Evolutionary conservation across 2,888 invertebrate genomes (phyloP), one percentile per base, ranked within the genome.

Genomic region (Drosophila quasianomalipes): DNA sequence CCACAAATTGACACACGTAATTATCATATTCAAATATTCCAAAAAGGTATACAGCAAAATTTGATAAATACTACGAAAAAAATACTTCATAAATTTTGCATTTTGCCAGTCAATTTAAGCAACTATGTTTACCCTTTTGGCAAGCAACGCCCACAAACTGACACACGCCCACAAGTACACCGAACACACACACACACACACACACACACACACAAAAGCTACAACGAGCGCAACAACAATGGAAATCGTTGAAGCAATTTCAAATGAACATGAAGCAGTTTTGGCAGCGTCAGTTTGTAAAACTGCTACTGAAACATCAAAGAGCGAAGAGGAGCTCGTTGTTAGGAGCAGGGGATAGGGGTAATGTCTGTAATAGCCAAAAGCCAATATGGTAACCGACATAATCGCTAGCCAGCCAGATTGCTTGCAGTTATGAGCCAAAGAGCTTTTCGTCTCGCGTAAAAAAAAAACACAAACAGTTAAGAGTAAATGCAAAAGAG

Each of bases 1-100:
- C 87, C 85, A 74, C 44, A 51, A 39, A 78, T 75, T 86, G 90
- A 89, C 90, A 76, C 51, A 72, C 74, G 82, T 86, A 89, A 90
- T 89, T 90, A 89, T 85, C 74, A 73, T 81, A 79, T 77, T 79
- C 62, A 75, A 78, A 66, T 70, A 52, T 33, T 49, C 41, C 55
- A 72, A 53, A 69, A 55, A 26, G 28, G 59, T 35, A 62, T 62
- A 44, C 19, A 47, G 16, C 26, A 35, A n/a, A 51, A 47, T 47
- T 16, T 47, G 14, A 14, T 14, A 47, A 26, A 26, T 4, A 26
- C 26, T 26, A n/a, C 31, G 19, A 57, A 16, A 28, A 55, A 37
- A 37, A 69, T 57, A 57, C 74, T 58, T 63, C 49, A 85, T 52
- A 61, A 59, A 52, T 39, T 14, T 31, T 64, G 66, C 76, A 57